Base-by-base conservation (phyloP, 2,113 vertebrate genomes). In the Coracopsis vasa region DNA sequence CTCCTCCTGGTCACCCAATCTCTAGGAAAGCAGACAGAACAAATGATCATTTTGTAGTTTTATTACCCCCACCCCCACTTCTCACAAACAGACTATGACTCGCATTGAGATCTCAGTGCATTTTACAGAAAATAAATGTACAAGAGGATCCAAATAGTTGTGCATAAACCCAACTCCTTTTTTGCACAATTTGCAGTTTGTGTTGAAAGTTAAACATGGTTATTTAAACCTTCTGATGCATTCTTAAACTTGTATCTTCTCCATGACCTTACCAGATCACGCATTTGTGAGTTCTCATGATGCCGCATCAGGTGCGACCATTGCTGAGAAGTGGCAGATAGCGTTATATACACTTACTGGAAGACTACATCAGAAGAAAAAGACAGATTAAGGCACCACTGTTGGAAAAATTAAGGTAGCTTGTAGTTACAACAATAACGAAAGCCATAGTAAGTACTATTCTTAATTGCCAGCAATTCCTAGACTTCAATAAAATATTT, bases 381-480 rank as follows among this genome's bases (percentile, higher is more conserved):
- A 96, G 56, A 98, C 95, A 98, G 98, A 97, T 96, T 99, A 99
- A 99, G 99, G 99, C 99, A 99, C 99, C 98, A 97, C 98, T 97
- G 98, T 97, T 96, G 96, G 97, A 97, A 98, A 97, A 98, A 98
- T 97, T 98, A 98, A 98, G 97, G 97, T 98, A 98, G 98, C 97
- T 98, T 97, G 97, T 97, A 97, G 96, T 98, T 98, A 97, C 96
- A 97, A 97, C 90, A 97, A 97, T 95, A 97, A 98, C 33, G 80
- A 97, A 97, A 98, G 96, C 97, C 96, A 87, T 97, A 97, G 90
- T 98, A 96, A 98, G 93, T 97, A 97, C 97, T 97, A 97, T 94
- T 97, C 97, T 97, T 97, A 97, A 97, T 96, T 97, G 98, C 95
- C 98, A 97, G 98, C 95, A 98, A 98, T 97, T 97, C 97, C 97